Base-by-base conservation (phyloP, 2,113 vertebrate species). In the Psilopogon haemacephalus region DNA sequence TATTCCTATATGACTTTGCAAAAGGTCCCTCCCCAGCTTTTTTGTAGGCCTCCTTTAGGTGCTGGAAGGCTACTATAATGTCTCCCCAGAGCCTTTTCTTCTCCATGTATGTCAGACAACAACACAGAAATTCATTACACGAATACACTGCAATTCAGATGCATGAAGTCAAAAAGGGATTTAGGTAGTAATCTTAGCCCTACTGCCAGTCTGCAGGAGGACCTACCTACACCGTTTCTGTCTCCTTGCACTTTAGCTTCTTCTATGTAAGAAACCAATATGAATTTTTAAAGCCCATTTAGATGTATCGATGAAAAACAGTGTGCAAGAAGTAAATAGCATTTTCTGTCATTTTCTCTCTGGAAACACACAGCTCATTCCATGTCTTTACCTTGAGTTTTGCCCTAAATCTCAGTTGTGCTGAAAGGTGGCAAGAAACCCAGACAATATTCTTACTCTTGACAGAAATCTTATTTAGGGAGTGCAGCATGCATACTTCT, bases 281-380 rank as follows among this genome's bases (percentile, higher is more conserved):
- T 50, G 13, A 65, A 82, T 80, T 93, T 94, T 91, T 89, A 88
- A 89, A 93, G 50, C 10, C 46, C 12, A 15, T 84, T 91, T 63
- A 83, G 15, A 80, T 10, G 8, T 19, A 88, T 11, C 50, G 52
- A 80, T 3, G 2, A 73, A 79, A 87, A 89, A 37, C 0, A 0
- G 12, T 8, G 21, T 14, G 9, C 32, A 62, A 15, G 59, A 79
- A 63, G 37, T 44, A 77, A 93, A 88, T 0, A 86, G 69, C 24
- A 75, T 15, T 13, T 55, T 69, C 46, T 67, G n/a, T 59, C 33
- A 28, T 80, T 70, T 85, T 55, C 10, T 23, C 15, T 73, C 37
- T 42, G 33, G 50, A 70, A 92, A 9, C 32, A 84, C 21, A 54
- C 7, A 27, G 33, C 74, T 94, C 80, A 83, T 7, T 80, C 52